A percentile compares a stretch with the other conserved stretches of the same genome.
These are phyloP conservation scores for Saturnia pavonia DNA, from an alignment of 2,888 invertebrate species.

Conservation along the genomic window DNA sequence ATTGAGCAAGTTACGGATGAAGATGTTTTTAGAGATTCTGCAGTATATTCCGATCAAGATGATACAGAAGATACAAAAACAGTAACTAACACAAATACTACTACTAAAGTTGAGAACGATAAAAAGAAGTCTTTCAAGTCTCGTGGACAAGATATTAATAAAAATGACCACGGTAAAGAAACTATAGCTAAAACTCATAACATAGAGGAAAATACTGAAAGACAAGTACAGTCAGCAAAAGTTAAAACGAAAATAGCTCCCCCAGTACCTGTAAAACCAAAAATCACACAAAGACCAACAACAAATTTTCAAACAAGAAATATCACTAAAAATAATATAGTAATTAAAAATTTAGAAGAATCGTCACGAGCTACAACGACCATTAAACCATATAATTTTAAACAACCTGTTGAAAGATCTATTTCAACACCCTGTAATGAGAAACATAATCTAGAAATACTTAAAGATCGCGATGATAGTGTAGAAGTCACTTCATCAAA, in stretches of 20 bases:
- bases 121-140: not conserved
- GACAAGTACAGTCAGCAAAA: conserved; percentile 42
- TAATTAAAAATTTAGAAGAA: conserved; percentile 48
- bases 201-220: conserved; percentile 39
- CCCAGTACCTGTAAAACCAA: conserved; percentile 85
- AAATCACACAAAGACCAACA: conserved; percentile 56
- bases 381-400: conserved; percentile 40
- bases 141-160: conserved; percentile 21
- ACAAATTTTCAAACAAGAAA: conserved; percentile 42
- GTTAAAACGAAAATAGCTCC: conserved; percentile 82
- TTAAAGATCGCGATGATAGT: conserved; percentile 31
- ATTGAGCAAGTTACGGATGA: conserved; percentile 87
- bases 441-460: conserved; percentile 34
- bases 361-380: conserved; percentile 55
- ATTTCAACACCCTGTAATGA: conserved; percentile 50
- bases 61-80: conserved; percentile 66
- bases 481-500: conserved; percentile 30
- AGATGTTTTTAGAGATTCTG: conserved; percentile 89
- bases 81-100: conserved; percentile 42
- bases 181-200: conserved; percentile 46
- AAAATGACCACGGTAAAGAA: conserved; percentile 46
- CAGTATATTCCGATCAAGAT: conserved; percentile 90
- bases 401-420: conserved; percentile 41
- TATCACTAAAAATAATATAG: conserved; percentile 36
- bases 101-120: conserved; percentile 39